Evolutionary conservation across 1,140 invertebrate species (phyloP).

Genomic region (Trichonephila inaurata): DNA sequence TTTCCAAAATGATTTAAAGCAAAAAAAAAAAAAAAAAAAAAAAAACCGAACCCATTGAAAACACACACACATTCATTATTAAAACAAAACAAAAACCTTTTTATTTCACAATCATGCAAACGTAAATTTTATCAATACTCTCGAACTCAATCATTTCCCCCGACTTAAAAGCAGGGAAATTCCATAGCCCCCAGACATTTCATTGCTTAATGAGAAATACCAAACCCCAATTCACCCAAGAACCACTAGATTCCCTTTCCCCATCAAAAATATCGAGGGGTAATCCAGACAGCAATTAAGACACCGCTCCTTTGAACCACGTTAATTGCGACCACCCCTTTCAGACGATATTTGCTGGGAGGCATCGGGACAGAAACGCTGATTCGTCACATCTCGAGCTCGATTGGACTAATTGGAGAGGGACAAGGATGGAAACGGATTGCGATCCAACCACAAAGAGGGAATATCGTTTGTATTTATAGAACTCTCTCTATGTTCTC

Average conservation of each 20-base stretch:
- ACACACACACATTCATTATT: no score
- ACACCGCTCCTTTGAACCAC: slow-evolving; percentile 1
- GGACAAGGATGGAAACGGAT: not conserved
- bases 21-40: no score
- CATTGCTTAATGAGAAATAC: not conserved
- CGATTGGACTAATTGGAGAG: not conserved
- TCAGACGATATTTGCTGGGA: not conserved
- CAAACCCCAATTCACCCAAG: not conserved
- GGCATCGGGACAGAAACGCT: slow-evolving; percentile 3
- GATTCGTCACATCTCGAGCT: slow-evolving; percentile 15
- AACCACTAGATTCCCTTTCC: not conserved
- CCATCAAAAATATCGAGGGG: not conserved
- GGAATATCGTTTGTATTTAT: not conserved
- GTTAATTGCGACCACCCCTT: not conserved
- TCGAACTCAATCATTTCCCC: not conserved
- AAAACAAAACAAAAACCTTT: no score
- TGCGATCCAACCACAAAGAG: not conserved
- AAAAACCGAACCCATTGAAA: no score
- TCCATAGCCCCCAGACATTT: not conserved
- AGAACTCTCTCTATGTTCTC: not conserved
- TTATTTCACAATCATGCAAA: not conserved
- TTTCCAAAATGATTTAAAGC: no score
- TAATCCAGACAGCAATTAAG: slow-evolving; percentile 29
- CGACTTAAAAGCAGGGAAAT: not conserved
- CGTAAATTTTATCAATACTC: not conserved